These are phyloP conservation scores for Digitonthophagus gazella DNA, from an alignment of 2,888 invertebrate species.

Conservation along the genomic window DNA sequence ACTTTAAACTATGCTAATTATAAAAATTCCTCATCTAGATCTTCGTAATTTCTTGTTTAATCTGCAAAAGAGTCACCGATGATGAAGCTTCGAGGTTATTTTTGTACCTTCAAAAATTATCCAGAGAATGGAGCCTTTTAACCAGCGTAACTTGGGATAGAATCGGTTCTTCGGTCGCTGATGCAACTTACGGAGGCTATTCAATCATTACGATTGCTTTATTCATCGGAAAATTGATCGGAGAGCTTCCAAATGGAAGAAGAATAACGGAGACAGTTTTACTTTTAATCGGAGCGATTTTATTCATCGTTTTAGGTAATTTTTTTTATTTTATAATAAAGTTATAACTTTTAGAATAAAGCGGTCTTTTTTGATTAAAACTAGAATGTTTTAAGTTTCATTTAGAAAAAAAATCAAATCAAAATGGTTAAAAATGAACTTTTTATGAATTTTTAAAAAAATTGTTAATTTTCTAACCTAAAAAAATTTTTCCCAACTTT, in stretches of 20 bases:
- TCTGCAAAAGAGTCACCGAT: constrained; percentile 68
- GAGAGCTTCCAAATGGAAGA: constrained; percentile 63
- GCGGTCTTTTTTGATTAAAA: too few species aligned
- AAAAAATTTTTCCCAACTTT: too few species aligned
- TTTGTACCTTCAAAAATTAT: constrained; percentile 67
- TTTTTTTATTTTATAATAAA: constrained; percentile 10
- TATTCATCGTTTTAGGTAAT: constrained; percentile 66
- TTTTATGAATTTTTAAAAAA: too few species aligned
- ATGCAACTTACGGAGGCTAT: constrained; percentile 68
- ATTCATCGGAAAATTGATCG: constrained; percentile 62
- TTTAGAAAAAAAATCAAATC: too few species aligned
- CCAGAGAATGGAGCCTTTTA: constrained; percentile 72
- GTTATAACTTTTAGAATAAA: too few species aligned
- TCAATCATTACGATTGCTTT: constrained; percentile 68
- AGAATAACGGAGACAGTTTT: constrained; percentile 66
- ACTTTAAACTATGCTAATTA: constrained; percentile 32
- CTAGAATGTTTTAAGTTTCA: too few species aligned
- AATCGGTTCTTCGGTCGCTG: constrained; percentile 66
- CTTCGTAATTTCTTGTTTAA: constrained; percentile 65
- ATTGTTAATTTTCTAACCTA: too few species aligned
- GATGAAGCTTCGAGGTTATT: constrained; percentile 69
- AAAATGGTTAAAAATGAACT: too few species aligned
- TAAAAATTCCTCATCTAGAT: too few species aligned
- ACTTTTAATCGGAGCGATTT: constrained; percentile 67
- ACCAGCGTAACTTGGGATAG: constrained; percentile 73